Evolutionary conservation across 2,113 vertebrate species (phyloP), one percentile per base, ranked within the genome.

Genomic region (Neoarius graeffei): DNA sequence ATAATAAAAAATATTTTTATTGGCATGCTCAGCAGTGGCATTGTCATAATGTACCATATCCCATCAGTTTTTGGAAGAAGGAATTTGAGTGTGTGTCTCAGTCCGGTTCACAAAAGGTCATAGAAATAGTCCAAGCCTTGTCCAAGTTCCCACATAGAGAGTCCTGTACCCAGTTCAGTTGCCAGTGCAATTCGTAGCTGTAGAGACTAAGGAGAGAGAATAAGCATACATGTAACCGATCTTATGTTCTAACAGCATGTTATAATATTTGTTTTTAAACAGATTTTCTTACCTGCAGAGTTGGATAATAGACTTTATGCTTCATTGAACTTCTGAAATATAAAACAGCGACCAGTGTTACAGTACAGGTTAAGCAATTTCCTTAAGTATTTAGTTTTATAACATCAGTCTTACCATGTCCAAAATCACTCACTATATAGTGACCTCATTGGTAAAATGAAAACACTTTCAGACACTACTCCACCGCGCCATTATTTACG

Each of bases 121-220:
- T 98, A 99, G 94, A 99, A 99, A 95, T 99, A 99, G 93, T 99
- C 98, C 95, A 99, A 94, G 92, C 98, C 98, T 95, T 99, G 98
- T 93, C 98, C 98, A 89, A 99, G 93, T 93, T 99, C 98, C 98
- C 98, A 99, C 93, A 99, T 94, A 91, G 98, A 97, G 91, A 99
- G 91, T 87, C 98, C 98, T 56, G 98, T 98, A 17, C 97, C 97
- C 93, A 99, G 87, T 93, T 99, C 97, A 86, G 93, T 90, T 7
- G 98, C 98, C 87, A 99, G 95, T 59, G 96, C 95, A 90, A 99
- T 92, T 86, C 97, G 96, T 77, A 95, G 69, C 91, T 97, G 95
- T 83, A 99, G 88, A 52, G 97, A 99, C 98, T 99, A 93, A 27
- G 88, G 92, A 82, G 87, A 88, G 88, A 60, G 27, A 25, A 64